Conservation (phyloP, 2,888 invertebrate genomes). For the Bombylius major region DNA sequence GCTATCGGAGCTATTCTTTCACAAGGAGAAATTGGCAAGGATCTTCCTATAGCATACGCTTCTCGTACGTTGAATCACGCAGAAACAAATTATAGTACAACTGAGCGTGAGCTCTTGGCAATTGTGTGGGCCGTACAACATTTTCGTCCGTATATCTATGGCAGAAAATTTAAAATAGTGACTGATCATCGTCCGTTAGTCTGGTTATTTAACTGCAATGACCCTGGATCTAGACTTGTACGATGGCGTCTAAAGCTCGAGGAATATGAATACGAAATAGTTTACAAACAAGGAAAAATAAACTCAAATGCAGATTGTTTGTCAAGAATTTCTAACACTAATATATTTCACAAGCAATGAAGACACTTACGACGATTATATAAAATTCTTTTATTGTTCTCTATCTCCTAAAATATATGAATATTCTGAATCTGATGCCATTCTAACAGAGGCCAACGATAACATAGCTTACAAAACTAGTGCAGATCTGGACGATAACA, state of each 20-base stretch:
- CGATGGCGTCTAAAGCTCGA: background rate
- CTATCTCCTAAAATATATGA: background rate
- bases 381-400: background rate
- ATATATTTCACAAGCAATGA: too few species aligned
- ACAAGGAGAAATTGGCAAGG: background rate
- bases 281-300: background rate
- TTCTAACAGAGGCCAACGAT: background rate
- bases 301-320: conserved; percentile 3
- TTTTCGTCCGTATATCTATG: background rate
- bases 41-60: background rate
- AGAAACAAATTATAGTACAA: conserved; percentile 18
- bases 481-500: background rate
- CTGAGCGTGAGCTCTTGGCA: conserved; percentile 13
- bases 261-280: background rate
- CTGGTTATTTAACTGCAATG: background rate
- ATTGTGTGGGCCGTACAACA: background rate
- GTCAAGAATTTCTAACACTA: background rate
- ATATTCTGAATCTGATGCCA: background rate
- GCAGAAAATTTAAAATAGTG: background rate
- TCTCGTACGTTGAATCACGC: background rate
- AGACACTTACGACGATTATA: background rate
- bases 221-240: background rate
- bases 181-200: background rate
- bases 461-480: conserved; percentile 1
- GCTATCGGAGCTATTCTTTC: background rate